Percentiles rank a stretch among this genome's conserved stretches.
phyloP scores from a whole-genome alignment of 2,888 invertebrate genomes.

The Tryphoninae sp. region DNA sequence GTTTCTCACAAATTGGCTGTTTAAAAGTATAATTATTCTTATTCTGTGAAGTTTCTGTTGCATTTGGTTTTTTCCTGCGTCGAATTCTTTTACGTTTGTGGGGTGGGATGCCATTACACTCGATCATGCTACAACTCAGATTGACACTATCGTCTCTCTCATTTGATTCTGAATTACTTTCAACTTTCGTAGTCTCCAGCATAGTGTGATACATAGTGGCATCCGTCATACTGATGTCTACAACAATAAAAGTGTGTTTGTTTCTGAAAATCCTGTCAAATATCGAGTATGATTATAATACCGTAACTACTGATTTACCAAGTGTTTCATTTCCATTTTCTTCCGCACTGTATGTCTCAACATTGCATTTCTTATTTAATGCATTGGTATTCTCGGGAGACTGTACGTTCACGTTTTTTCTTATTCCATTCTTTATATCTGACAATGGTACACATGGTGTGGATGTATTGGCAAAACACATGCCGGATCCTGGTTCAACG shows the following conservation, averaged over 20 bases:
- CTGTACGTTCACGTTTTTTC: background rate
- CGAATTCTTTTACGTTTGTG: constrained; percentile 62
- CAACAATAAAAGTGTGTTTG: background rate
- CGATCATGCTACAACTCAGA: constrained; percentile 12
- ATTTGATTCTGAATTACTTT: constrained; percentile 40
- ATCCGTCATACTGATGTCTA: constrained; percentile 42
- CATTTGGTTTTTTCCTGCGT: constrained; percentile 61
- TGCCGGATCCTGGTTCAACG: constrained; percentile 50
- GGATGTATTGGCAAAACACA: background rate
- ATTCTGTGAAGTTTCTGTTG: constrained; percentile 46
- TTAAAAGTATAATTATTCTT: constrained; percentile 18
- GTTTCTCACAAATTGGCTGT: constrained; percentile 29
- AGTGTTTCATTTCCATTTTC: background rate
- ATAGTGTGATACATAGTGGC: constrained; percentile 52
- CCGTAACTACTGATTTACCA: constrained; percentile 16
- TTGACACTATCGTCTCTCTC: background rate
- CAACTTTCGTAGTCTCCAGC: constrained; percentile 46
- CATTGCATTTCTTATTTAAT: background rate
- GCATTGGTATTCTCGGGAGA: background rate
- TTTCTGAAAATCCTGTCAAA: background rate
- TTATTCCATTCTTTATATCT: background rate
- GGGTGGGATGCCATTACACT: background rate
- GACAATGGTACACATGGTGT: constrained; percentile 1
- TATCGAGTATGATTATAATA: background rate
- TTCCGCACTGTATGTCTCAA: background rate